Percentiles rank a stretch among this genome's conserved stretches.
phyloP scores from a whole-genome alignment of 2,888 invertebrate species.

The Teleogryllus oceanicus region DNA sequence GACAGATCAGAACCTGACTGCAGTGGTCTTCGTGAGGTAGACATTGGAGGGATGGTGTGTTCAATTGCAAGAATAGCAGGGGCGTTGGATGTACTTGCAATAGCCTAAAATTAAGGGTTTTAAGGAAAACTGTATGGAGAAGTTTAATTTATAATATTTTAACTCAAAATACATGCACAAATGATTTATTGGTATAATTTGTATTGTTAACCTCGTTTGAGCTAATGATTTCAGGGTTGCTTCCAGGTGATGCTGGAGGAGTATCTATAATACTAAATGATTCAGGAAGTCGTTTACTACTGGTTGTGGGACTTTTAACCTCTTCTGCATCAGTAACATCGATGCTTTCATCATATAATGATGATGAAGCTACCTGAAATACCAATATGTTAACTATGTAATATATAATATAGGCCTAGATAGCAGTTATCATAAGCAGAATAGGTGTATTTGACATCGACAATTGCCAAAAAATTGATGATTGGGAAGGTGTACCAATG shows the following conservation, averaged over 20 bases:
- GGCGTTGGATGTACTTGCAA: conserved; percentile 21
- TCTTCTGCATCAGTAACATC: conserved; percentile 57
- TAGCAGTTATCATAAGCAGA: no score
- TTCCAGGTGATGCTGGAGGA: conserved; percentile 19
- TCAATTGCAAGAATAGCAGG: conserved; percentile 2
- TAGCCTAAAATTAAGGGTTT: conserved; percentile 7
- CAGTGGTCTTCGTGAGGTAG: no score
- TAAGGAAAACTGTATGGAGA: no score
- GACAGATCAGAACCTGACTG: conserved; percentile 21
- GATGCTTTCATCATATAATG: conserved; percentile 58
- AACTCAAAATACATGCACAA: not conserved
- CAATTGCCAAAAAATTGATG: no score
- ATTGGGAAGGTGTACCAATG: no score
- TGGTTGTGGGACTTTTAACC: conserved; percentile 51
- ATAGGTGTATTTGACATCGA: no score
- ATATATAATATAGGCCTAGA: no score
- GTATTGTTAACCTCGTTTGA: conserved; percentile 19
- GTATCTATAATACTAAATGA: conserved; percentile 23
- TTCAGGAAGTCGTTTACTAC: conserved; percentile 28
- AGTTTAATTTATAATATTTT: no score
- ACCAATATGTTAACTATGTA: no score
- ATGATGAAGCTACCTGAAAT: not conserved
- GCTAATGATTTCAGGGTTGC: conserved; percentile 21
- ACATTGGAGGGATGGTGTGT: not conserved
- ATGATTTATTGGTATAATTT: conserved; percentile 23